Base-by-base conservation (phyloP, 2,888 invertebrate genomes). In the Callyntrura sp. region DNA sequence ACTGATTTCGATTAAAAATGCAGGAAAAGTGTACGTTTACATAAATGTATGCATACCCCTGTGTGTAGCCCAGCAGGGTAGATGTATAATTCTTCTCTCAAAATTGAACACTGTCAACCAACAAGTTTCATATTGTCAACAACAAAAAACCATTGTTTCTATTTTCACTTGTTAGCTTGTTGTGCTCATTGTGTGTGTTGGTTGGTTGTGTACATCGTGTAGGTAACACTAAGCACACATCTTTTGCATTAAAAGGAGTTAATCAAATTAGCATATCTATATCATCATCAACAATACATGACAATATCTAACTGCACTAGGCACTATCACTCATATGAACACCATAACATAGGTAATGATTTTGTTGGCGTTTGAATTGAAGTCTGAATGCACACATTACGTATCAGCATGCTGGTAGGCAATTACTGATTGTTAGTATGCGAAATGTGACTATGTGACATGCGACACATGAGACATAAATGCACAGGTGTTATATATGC, bases 201-300 rank as follows among this genome's bases (percentile, higher is more conserved):
- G 35, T 35, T 35, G 2, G 35, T 6, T 62, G 6, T 17, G 20
- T 6, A 60, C 25, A 51, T 68, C 8, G 65, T 65, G 11, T 35
- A 43, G 17, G 68, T 68, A n/a, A 68, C 68, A 68, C 35, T 68
- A 43, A 43, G n/a, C 51, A 51, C 51, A n/a, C 6, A 9, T 28
- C 68, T 43, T 43, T 68, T 20, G 17, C 35, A 68, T 68, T 43
- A 68, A 68, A n/a, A 35, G 35, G 68, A 17, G 68, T 28, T 68
- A 68, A 68, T 68, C 35, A 68, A 68, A 68, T 68, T 23, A 17
- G 14, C 57, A 57, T 57, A 17, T 57, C 62, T 9, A 8, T 25
- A 17, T 57, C 57, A 57, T 57, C 25, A 25, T 62, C 68, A 68
- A 6, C 17, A 35, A 62, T 8, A 62, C 62, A 62, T 35, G 35